Evolutionary conservation across 2,888 invertebrate genomes (phyloP).

Genomic region (Dasysyrphus tricinctus): DNA sequence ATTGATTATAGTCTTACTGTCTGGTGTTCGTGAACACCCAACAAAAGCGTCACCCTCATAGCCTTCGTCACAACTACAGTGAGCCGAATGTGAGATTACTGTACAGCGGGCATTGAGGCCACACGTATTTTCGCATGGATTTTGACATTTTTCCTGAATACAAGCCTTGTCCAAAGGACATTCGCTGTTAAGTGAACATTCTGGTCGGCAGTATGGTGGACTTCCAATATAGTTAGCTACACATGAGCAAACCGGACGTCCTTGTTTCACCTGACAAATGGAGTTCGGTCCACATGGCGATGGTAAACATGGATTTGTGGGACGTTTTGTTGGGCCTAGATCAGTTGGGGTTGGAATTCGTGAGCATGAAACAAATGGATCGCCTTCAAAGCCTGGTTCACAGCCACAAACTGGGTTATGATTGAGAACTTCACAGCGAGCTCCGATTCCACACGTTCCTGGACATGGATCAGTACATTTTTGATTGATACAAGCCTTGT

Average conservation of each 20-base stretch:
- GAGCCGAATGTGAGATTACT: conserved; percentile 91
- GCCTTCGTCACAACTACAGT: conserved; percentile 90
- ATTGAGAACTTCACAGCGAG: conserved; percentile 91
- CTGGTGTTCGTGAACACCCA: conserved; percentile 87
- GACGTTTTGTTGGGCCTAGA: conserved; percentile 81
- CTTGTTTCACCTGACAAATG: conserved; percentile 91
- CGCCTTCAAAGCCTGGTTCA: conserved; percentile 89
- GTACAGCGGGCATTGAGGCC: conserved; percentile 91
- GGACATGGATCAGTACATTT: conserved; percentile 93
- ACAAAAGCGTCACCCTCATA: conserved; percentile 94
- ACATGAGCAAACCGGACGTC: conserved; percentile 92
- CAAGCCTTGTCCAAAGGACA: conserved; percentile 91
- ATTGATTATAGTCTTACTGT: conserved; percentile 79
- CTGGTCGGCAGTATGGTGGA: conserved; percentile 92
- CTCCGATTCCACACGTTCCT: conserved; percentile 91
- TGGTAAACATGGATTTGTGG: conserved; percentile 85
- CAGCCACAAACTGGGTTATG: conserved; percentile 95
- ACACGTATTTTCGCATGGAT: conserved; percentile 91
- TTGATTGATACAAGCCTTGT: conserved; percentile 90
- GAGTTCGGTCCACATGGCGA: conserved; percentile 92
- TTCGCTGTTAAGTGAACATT: conserved; percentile 92
- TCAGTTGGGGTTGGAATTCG: conserved; percentile 80
- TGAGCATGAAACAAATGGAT: conserved; percentile 90
- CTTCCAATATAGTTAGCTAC: conserved; percentile 91
- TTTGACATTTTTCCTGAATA: conserved; percentile 91